Evolutionary conservation across 2,113 vertebrate species (phyloP).

Genomic region (Atractosteus spatula): DNA sequence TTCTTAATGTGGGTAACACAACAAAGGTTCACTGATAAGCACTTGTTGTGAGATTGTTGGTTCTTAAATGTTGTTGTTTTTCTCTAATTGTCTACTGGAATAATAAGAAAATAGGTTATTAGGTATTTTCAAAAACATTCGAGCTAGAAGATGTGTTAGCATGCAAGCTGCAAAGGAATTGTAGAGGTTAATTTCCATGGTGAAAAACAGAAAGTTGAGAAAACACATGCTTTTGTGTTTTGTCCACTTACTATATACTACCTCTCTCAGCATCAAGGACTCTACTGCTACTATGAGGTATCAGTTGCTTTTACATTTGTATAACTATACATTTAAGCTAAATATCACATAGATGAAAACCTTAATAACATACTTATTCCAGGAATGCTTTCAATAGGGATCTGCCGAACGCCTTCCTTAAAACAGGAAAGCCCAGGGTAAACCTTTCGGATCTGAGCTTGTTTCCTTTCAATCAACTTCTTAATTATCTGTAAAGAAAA

Average conservation of each 20-base stretch:
- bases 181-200: no score
- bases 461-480: conserved; percentile 96
- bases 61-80: no score
- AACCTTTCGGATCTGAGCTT: conserved; percentile 96
- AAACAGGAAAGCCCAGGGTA: conserved; percentile 98
- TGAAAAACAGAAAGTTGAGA: conserved; percentile 10
- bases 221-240: background rate
- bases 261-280: background rate
- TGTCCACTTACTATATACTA: background rate
- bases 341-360: background rate
- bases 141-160: no score
- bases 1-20: no score
- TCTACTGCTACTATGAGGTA: background rate
- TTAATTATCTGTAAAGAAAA: conserved; percentile 86
- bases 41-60: no score
- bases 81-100: no score
- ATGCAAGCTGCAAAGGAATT: no score
- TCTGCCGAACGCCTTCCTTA: conserved; percentile 96
- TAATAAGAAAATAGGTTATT: no score
- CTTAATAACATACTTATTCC: conserved; percentile 86
- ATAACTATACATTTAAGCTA: background rate
- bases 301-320: background rate
- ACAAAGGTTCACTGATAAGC: no score
- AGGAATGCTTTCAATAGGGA: conserved; percentile 97
- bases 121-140: no score